Conservation (phyloP, 2,797 vertebrate genomes). For the Enoplosus armatus region DNA sequence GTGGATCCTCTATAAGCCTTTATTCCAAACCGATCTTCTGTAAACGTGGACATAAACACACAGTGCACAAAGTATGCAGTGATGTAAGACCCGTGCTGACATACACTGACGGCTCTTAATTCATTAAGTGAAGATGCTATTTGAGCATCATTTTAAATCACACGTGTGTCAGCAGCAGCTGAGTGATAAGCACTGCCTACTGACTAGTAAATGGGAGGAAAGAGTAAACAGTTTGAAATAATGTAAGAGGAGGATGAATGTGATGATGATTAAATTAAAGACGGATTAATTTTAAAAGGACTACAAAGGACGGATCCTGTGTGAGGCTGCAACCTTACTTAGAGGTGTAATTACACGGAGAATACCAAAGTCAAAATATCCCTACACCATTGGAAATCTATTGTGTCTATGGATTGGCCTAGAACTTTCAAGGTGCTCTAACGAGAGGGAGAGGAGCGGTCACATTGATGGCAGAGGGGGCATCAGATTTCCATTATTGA, state of each 20-base stretch:
- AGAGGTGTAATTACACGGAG: constrained; percentile 75
- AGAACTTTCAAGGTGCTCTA: constrained; percentile 91
- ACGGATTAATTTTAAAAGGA: constrained; percentile 34
- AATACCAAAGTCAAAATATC: constrained; percentile 81
- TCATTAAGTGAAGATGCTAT: constrained; percentile 38
- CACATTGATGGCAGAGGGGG: constrained; percentile 92
- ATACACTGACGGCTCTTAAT: constrained; percentile 23
- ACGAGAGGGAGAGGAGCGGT: constrained; percentile 91
- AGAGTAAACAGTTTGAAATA: constrained; percentile 23
- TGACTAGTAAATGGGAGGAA: constrained; percentile 13
- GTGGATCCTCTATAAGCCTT: not conserved
- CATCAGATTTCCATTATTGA: constrained; percentile 99
- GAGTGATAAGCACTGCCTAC: not conserved
- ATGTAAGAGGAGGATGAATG: constrained; percentile 14
- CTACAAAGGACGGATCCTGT: constrained; percentile 43
- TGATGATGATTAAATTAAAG: constrained; percentile 45
- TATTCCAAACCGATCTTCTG: not conserved
- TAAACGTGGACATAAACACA: constrained; percentile 2
- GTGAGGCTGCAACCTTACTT: constrained; percentile 55
- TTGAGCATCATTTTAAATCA: constrained; percentile 38
- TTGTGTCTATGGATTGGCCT: constrained; percentile 82
- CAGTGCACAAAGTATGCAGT: not conserved
- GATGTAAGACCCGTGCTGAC: not conserved
- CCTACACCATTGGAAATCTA: constrained; percentile 83
- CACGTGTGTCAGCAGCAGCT: not conserved